Evolutionary conservation across 2,888 invertebrate species (phyloP), one percentile per base, ranked within the genome.

Genomic region (Drosophila kokeensis): DNA sequence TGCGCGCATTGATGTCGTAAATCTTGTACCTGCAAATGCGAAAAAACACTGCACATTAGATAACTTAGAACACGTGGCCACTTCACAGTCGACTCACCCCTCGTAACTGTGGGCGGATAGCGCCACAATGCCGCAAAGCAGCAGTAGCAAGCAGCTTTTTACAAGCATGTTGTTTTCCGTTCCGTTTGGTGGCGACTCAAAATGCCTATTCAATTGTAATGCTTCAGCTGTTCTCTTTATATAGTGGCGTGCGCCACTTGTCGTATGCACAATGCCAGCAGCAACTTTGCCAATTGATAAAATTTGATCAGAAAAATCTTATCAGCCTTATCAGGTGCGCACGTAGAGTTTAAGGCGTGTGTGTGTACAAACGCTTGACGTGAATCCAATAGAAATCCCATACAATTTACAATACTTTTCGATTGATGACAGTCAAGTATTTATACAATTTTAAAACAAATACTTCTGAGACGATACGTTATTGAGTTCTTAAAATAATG

Each of bases 1-100:
- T 89, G 8, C 71, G 72, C 0, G 92, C 74, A 21, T 73, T 75
- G 18, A 92, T 68, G 53, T 92, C 92, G 63, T 92, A 93, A 73
- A 93, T 84, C 73, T 93, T 93, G 67, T 89, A 93, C 36, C 93
- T 93, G 55, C 15, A 24, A 27, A n/a, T 13, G 2, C 8, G 5
- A 30, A 32, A 29, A 15, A 42, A 18, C 45, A 45, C 32, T 29
- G 7, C 13, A 7, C 30, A 54, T 62, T 62, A 65, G 42, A 29
- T 55, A 49, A 67, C 42, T 40, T 52, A 45, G 13, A 18, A 27
- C 8, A 29, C 18, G 24, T 13, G 15, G 49, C 32, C 42, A 15
- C 8, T 29, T 6, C 3, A 3, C 18, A 4, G 10, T 15, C 15
- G 7, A 81, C 90, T 90, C 58, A 89, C 89, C 89, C 90, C 6